These are phyloP conservation scores for Pomatostomus ruficeps DNA, from an alignment of 2,113 vertebrate genomes.

Conservation along the genomic window DNA sequence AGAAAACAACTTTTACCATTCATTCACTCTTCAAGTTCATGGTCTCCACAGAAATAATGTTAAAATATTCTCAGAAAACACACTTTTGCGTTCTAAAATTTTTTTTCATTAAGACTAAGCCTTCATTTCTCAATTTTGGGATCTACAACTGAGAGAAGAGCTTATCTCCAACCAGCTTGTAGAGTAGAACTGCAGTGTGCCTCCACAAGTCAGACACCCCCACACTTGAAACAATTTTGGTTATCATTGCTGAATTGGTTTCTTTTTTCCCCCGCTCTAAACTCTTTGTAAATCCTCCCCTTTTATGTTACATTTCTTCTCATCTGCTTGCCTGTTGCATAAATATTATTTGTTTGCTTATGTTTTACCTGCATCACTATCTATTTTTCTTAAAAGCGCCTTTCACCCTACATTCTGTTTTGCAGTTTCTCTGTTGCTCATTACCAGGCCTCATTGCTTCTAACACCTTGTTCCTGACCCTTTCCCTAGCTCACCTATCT, in stretches of 20 bases:
- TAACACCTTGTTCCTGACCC: background rate
- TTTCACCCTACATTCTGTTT: background rate
- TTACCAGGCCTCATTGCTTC: background rate
- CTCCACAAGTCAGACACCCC: background rate
- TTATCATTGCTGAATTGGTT: background rate
- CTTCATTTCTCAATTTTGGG: background rate
- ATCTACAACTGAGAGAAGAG: background rate
- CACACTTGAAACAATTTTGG: background rate
- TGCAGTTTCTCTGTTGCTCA: background rate
- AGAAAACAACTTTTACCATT: background rate
- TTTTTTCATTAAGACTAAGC: background rate
- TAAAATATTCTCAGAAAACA: background rate
- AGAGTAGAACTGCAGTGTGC: background rate
- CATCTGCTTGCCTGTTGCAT: background rate
- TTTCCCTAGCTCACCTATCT: background rate
- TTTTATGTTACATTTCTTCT: background rate
- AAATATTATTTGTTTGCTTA: background rate
- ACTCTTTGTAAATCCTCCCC: background rate
- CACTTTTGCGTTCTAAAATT: background rate
- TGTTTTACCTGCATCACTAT: background rate
- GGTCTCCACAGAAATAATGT: background rate
- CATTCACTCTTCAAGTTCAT: background rate
- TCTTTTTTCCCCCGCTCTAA: background rate
- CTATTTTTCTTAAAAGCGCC: background rate
- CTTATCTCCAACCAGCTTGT: background rate